A percentile compares a stretch with the other conserved stretches of the same genome.
These are phyloP conservation scores for Macaca fascicularis DNA, from an alignment of 2,113 vertebrate genomes.

Conservation along the genomic window DNA sequence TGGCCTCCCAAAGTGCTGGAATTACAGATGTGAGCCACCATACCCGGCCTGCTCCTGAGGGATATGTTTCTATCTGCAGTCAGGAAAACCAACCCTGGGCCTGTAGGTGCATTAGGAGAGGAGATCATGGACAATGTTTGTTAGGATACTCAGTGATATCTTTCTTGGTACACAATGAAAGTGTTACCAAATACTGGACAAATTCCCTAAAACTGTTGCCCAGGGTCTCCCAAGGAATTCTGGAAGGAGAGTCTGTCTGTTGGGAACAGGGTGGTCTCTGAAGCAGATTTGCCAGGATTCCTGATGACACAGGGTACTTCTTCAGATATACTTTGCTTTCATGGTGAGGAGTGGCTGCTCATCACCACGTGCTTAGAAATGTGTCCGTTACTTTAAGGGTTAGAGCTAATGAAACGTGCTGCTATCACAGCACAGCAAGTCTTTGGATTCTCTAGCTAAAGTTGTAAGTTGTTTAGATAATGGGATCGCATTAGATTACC, in stretches of 20 bases:
- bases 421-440: background rate
- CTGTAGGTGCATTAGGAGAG: background rate
- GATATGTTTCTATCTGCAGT: background rate
- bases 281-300: background rate
- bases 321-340: background rate
- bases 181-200: background rate
- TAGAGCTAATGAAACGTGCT: background rate
- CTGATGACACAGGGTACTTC: background rate
- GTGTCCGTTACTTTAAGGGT: background rate
- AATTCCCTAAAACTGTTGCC: background rate
- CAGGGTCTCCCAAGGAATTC: background rate
- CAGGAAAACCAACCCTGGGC: background rate
- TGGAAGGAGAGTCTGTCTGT: background rate
- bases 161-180: background rate
- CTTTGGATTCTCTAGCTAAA: background rate
- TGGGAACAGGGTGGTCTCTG: background rate
- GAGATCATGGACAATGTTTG: background rate
- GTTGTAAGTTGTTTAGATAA: background rate
- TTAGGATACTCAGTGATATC: background rate
- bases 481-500: background rate
- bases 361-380: background rate
- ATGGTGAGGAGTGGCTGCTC: background rate
- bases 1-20: too few relatives aligned
- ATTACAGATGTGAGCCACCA: too few relatives aligned
- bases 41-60: too few relatives aligned